phyloP scores from a whole-genome alignment of 2,888 invertebrate genomes.

The Lissocephala sabroskyi region DNA sequence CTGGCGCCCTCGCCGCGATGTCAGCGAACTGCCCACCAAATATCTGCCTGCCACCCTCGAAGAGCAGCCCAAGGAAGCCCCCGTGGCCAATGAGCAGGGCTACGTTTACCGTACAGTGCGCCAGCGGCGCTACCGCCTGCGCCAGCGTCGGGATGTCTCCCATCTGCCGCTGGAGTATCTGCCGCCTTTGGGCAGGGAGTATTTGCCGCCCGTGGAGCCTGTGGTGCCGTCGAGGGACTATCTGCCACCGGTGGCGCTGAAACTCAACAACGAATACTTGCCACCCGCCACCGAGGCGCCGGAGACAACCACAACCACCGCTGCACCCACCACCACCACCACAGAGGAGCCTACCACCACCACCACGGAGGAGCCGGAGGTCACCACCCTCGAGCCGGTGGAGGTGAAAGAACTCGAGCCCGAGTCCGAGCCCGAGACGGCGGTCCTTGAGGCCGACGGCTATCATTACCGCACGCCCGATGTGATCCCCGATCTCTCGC shows the following conservation, averaged over 20 bases:
- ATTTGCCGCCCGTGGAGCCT: constrained; percentile 57
- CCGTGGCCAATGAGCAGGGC: constrained; percentile 20
- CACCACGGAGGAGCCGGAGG: constrained; percentile 23
- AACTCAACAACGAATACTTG: constrained; percentile 43
- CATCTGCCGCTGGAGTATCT: constrained; percentile 55
- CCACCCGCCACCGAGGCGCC: constrained; percentile 25
- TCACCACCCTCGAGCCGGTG: constrained; percentile 14
- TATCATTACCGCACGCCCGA: constrained; percentile 58
- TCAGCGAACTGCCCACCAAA: constrained; percentile 18
- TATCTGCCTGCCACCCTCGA: constrained; percentile 17
- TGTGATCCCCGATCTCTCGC: constrained; percentile 43
- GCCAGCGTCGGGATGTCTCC: constrained; percentile 62
- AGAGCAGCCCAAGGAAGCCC: background rate
- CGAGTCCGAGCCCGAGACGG: constrained; percentile 19
- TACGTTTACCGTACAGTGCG: constrained; percentile 37
- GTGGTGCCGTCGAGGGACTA: constrained; percentile 47
- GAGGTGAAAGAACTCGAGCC: constrained; percentile 8
- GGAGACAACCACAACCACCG: constrained; percentile 21
- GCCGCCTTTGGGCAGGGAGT: constrained; percentile 56
- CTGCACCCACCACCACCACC: constrained; percentile 16
- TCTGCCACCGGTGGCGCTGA: constrained; percentile 33
- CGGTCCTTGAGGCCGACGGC: constrained; percentile 47
- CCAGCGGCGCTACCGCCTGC: constrained; percentile 24
- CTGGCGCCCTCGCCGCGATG: constrained; percentile 16
- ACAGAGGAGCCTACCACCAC: constrained; percentile 19